Conservation (phyloP, 2,113 vertebrate genomes). For the Cololabis saira region DNA sequence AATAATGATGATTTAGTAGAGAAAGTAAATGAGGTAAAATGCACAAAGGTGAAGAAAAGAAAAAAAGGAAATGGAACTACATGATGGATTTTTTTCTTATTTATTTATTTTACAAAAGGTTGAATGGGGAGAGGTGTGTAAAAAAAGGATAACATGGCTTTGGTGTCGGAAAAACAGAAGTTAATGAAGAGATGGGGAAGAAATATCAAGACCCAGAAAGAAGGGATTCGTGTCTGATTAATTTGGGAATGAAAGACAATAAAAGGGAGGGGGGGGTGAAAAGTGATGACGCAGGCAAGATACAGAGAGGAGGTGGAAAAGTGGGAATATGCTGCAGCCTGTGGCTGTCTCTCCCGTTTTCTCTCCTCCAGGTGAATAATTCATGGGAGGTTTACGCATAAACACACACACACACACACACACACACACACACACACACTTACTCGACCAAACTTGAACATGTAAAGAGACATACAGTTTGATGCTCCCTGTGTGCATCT, state of each 20-base stretch:
- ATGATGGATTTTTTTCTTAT: neutral
- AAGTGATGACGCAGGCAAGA: constrained; percentile 1
- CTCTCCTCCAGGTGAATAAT: constrained; percentile 48
- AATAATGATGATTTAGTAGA: neutral
- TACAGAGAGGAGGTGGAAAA: neutral
- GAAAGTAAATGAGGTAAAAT: neutral
- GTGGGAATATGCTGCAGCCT: constrained; percentile 35
- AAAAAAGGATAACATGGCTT: too few relatives aligned
- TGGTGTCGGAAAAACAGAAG: too few relatives aligned
- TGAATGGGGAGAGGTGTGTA: too few relatives aligned
- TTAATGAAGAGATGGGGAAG: neutral
- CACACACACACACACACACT: constrained; percentile 14
- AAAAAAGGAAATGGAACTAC: too few relatives aligned
- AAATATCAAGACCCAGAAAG: neutral
- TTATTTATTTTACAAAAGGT: too few relatives aligned
- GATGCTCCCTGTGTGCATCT: neutral
- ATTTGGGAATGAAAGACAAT: neutral
- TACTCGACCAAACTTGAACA: neutral
- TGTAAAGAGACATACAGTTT: neutral
- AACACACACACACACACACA: constrained; percentile 19
- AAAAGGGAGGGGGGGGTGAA: too few relatives aligned
- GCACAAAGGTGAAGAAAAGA: neutral
- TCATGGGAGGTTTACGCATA: constrained; percentile 20
- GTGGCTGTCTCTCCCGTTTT: constrained; percentile 29
- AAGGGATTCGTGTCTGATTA: neutral